Conservation (phyloP, 2,797 vertebrate species). For the Eulemur mongoz region DNA sequence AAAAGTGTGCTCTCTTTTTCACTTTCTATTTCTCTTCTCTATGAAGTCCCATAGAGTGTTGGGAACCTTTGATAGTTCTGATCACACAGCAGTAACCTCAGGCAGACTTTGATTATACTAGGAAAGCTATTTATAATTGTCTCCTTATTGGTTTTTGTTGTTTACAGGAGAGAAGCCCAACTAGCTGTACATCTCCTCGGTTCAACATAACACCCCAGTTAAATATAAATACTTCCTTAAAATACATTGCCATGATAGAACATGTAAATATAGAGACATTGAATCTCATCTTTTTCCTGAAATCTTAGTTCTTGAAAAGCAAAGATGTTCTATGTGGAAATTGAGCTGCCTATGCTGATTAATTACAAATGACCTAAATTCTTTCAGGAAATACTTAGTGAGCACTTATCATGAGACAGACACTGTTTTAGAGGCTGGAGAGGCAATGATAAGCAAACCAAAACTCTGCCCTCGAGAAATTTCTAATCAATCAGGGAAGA, state of each 20-base stretch:
- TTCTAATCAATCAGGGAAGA: background rate
- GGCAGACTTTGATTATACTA: background rate
- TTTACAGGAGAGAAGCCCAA: slow-evolving; percentile 37
- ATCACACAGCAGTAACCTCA: background rate
- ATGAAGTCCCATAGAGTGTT: background rate
- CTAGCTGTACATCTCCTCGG: background rate
- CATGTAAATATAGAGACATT: slow-evolving; percentile 13
- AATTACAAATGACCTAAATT: slow-evolving; percentile 34
- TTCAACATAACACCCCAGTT: background rate
- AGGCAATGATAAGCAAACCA: background rate
- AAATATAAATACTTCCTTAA: slow-evolving; percentile 50
- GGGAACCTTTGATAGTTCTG: background rate
- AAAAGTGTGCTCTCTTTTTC: background rate
- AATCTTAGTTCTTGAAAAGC: background rate
- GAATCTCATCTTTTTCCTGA: slow-evolving; percentile 35
- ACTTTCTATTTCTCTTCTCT: background rate
- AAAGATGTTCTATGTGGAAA: slow-evolving; percentile 38
- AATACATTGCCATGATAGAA: slow-evolving; percentile 18
- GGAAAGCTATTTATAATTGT: slow-evolving; percentile 19
- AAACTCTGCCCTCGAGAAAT: slow-evolving; percentile 1
- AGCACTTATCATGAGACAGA: background rate
- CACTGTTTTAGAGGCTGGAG: background rate
- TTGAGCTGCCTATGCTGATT: background rate
- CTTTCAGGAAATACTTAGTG: background rate
- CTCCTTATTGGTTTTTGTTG: slow-evolving; percentile 38